phyloP scores from a whole-genome alignment of 2,888 invertebrate species.

The Sepioteuthis lessoniana region DNA sequence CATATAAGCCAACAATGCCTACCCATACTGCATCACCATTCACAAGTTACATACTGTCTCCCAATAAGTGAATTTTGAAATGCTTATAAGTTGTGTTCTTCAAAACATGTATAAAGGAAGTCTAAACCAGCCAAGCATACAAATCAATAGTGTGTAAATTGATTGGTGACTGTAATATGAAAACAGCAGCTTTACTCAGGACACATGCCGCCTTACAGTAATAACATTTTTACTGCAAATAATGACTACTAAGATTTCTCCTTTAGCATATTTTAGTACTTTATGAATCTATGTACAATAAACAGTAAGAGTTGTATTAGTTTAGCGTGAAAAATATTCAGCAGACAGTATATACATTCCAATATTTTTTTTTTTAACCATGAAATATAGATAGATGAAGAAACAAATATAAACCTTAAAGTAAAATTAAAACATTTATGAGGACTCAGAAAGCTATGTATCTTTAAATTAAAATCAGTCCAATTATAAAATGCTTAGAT shows the following conservation, averaged over 20 bases:
- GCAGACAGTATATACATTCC: neutral
- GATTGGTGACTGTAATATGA: slow-evolving; percentile 25
- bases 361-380: no score
- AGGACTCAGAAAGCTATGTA: neutral
- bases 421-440: neutral
- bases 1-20: neutral
- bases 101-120: neutral
- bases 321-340: neutral
- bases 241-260: neutral
- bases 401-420: neutral
- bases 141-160: slow-evolving; percentile 15
- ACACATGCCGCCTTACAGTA: neutral
- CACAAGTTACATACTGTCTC: neutral
- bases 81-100: neutral
- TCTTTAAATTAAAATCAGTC: neutral
- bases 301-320: neutral
- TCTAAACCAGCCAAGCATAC: neutral
- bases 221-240: neutral
- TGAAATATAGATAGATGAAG: no score
- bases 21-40: neutral
- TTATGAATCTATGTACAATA: neutral
- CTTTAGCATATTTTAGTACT: neutral
- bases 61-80: neutral
- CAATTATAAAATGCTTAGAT: neutral
- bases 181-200: neutral